Evolutionary conservation across 2,797 vertebrate species (phyloP), one percentile per base, ranked within the genome.

Genomic region (Taenioides sp.): DNA sequence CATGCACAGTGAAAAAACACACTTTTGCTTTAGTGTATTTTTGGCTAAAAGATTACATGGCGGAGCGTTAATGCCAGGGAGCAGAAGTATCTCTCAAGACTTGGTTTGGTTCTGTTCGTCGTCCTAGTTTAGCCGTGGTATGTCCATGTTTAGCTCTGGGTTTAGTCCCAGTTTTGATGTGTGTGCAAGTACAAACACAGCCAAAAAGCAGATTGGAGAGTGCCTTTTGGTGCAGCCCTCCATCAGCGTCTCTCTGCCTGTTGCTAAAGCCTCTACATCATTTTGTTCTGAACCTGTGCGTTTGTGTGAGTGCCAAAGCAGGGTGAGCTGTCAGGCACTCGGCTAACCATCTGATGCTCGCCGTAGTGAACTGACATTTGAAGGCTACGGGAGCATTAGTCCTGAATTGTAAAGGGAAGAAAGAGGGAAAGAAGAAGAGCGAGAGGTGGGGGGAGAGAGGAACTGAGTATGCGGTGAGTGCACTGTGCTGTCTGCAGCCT

Each of bases 331-430:
- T 91, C 86, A 91, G 81, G 77, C 79, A 74, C 87, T 87, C 52
- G 79, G 75, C 87, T 87, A 89, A 91, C 84, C 88, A 77, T 87
- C 88, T 87, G 89, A 92, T 86, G 87, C 81, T 82, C 82, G 84
- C 86, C 81, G 75, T 84, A 81, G 85, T 84, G 81, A 84, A 78
- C 84, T 89, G 89, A 87, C 91, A 90, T 91, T 84, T 89, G 84
- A 90, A 89, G 88, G 85, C 84, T 86, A 81, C 28, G 34, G 83
- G 75, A 83, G 87, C 82, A 85, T 91, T 88, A 85, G 83, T 87
- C 83, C 81, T 74, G 80, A 90, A 87, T 87, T 84, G 84, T 84
- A 85, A 88, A 81, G 78, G 82, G 80, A 80, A 80, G 28, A 28
- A 17, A 27, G 23, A 59, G 57, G 25, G 12, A 27, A 17, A 7